Evolutionary conservation across 2,797 vertebrate genomes (phyloP), one percentile per base, ranked within the genome.

Genomic region (Melanotaenia nigrans): DNA sequence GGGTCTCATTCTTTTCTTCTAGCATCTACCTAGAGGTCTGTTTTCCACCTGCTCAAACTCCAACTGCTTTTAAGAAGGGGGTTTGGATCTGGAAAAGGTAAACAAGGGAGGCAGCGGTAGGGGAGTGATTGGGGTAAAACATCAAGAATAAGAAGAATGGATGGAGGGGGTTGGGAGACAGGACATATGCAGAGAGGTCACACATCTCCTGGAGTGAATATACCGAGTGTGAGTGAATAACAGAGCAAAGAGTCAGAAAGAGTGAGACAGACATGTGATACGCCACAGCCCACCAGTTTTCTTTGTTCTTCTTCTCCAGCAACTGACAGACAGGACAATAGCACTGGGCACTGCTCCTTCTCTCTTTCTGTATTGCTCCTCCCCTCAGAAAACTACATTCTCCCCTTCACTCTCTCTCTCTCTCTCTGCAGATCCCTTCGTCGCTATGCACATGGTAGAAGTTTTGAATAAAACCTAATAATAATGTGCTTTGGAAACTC

Each of bases 251-350:
- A 88, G 81, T 86, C 79, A 73, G 83, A 77, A 74, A 81, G 84
- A 85, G 81, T 66, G 74, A 87, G 86, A 69, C 78, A 68, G 91
- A 91, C 85, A 93, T 92, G 85, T 71, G 92, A 93, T 93, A 88
- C 71, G 58, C 78, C 82, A 85, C 85, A 88, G 86, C 79, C 86
- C 89, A 89, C 83, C 83, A 85, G 88, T 69, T 86, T 67, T 69
- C 91, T 93, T 92, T 92, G 91, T 93, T 90, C 86, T 60, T 45
- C 60, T 71, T 75, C 79, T 89, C 84, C 79, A 89, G 85, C 79
- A 24, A 89, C 81, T 92, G 90, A 93, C 92, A 92, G 90, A 91
- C 77, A 51, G 90, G 89, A 93, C 91, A 93, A 93, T 92, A 90
- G 89, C 86, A 85, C 85, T 73, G 83, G 85, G 83, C 87, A 89